Base-by-base conservation (phyloP, 2,113 vertebrate species). In the Platysteira castanea region DNA sequence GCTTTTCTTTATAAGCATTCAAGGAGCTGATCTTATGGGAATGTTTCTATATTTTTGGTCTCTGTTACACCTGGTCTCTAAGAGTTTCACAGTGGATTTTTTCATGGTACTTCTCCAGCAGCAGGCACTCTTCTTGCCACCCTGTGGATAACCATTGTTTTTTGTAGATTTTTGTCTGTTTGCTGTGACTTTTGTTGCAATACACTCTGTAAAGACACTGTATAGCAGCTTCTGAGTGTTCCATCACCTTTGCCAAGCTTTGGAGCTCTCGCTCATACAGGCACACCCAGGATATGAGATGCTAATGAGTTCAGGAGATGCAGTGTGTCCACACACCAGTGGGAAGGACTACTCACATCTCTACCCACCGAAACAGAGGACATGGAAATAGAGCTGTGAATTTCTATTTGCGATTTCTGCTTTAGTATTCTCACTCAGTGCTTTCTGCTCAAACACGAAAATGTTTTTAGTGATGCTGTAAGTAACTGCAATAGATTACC, bases 261-360 rank as follows among this genome's bases (percentile, higher is more conserved):
- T 61, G 33, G 9, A 76, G 35, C 53, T 68, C 46, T 68, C 42
- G 37, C 16, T 75, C 6, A 2, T 6, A 5, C 63, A 50, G 42
- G 35, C 53, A 93, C 46, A 77, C 15, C 74, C 64, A 21, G 33
- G 33, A 35, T 35, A 73, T 67, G 42, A 87, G 47, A 44, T 17
- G 71, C 21, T 59, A 41, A 10, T 50, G 31, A 44, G 59, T 42
- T 77, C 68, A 79, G 75, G 93, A 59, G 60, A 77, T 22, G n/a
- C 19, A 42, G 30, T 18, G 73, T 27, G 76, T 42, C 35, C 30
- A 30, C 81, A 42, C 64, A 80, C 53, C 83, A 86, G 73, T 39
- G 54, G 86, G 64, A 73, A 95, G 80, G 73, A 86, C 44, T 91
- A 24, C 70, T 90, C 91, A 35, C 65, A 68, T 95, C 92, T 90